These are phyloP conservation scores for Eptatretus atami DNA, from an alignment of 2,797 vertebrate genomes.

Conservation along the genomic window DNA sequence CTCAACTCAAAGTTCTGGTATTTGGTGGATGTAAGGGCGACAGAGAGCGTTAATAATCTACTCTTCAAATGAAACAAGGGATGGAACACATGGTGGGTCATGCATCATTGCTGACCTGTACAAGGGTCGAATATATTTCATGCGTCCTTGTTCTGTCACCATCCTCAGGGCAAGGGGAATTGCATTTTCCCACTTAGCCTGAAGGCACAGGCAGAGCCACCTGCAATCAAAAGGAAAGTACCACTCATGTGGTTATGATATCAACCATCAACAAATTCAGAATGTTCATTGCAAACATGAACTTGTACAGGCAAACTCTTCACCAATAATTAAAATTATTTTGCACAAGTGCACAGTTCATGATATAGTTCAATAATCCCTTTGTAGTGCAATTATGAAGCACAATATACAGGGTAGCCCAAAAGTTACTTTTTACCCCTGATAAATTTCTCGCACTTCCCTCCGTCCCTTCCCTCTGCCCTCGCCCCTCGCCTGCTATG, in stretches of 20 bases:
- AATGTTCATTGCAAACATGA: not conserved
- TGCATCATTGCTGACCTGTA: conserved; percentile 31
- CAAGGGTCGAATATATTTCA: conserved; percentile 73
- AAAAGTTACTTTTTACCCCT: no score
- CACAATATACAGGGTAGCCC: not conserved
- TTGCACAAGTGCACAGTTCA: not conserved
- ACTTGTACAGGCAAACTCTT: not conserved
- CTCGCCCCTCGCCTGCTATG: no score
- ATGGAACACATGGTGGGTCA: not conserved
- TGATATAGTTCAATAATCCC: not conserved
- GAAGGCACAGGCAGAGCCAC: conserved; percentile 58
- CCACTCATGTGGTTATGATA: conserved; percentile 16
- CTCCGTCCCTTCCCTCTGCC: no score
- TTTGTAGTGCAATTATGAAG: not conserved
- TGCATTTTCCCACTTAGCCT: conserved; percentile 41
- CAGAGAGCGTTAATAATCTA: not conserved
- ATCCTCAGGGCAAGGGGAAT: conserved; percentile 57
- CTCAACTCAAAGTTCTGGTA: no score
- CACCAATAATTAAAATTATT: not conserved
- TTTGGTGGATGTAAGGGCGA: not conserved
- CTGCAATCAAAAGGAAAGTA: conserved; percentile 13
- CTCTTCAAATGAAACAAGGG: not conserved
- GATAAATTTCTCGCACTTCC: no score
- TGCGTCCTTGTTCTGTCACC: conserved; percentile 67
- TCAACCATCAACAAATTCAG: conserved; percentile 18